Base-by-base conservation (phyloP, 2,888 invertebrate species). In the Eupeodes luniger region DNA sequence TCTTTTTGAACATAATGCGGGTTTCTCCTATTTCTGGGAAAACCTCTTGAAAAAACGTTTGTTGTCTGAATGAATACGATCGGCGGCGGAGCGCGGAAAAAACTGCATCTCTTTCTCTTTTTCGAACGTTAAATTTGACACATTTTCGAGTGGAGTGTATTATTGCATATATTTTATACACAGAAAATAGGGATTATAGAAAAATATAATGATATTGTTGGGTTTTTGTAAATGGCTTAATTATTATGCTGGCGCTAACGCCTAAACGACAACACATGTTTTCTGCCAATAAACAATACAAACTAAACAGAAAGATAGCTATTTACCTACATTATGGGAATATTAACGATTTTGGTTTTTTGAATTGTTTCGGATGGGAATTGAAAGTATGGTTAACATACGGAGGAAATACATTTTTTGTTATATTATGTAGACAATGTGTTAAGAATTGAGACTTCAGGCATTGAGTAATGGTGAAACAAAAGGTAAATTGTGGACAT, bases 21-120 rank as follows among this genome's bases (percentile, higher is more conserved):
- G 78, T 82, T 85, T 78, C 78, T 85, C 82, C 72, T 67, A 57
- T 61, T 51, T 67, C 51, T 62, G 59, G 75, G 81, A 59, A 74
- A 67, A 67, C 81, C 81, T 78, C 78, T 81, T 70, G 19, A 74
- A 51, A 53, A 74, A 51, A 53, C 59, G 19, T 67, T 40, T 14
- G 27, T 47, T 36, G 34, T 51, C 5, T 85, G 72, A 85, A 85
- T 85, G 81, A 81, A 81, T 51, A 11, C 10, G 10, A 27, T 0
- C 14, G 34, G 34, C 57, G n/a, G n/a, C n/a, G n/a, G n/a, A n/a
- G n/a, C n/a, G n/a, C n/a, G 49, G 5, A 49, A 6, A 5, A 16
- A 51, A 57, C 11, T 57, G 27, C 19, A 57, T 57, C 40, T 11
- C 44, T 44, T 44, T 40, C 44, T 44, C 40, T 62, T 34, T 49